A percentile compares a stretch with the other conserved stretches of the same genome.
Conservation (phyloP, 37 sponge, comb jelly and placozoan genomes). For the Eunapius fragilis region DNA sequence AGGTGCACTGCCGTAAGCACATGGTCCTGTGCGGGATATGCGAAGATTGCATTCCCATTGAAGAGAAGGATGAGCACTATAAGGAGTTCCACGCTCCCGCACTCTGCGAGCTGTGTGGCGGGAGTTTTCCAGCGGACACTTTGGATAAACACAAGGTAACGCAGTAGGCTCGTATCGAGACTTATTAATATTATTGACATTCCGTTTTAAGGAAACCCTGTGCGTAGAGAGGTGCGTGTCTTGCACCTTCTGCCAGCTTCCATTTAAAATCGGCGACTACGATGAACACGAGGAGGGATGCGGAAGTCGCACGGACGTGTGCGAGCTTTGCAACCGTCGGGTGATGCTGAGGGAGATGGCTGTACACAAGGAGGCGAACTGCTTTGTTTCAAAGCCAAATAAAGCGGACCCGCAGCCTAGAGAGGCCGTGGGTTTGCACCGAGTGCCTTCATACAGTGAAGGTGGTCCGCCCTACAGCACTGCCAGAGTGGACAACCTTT, state of each 20-base stretch:
- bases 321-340: slow-evolving; percentile 51
- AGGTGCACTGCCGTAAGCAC: slow-evolving; percentile 50
- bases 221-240: slow-evolving; percentile 37
- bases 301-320: slow-evolving; percentile 78
- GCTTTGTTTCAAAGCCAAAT: slow-evolving; percentile 14
- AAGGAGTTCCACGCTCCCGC: slow-evolving; percentile 57
- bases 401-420: background rate
- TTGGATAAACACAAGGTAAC: slow-evolving; percentile 71
- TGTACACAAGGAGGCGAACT: slow-evolving; percentile 39
- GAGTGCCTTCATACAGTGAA: background rate
- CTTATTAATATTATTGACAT: background rate
- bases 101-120: slow-evolving; percentile 56
- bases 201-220: slow-evolving; percentile 25
- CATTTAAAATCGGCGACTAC: slow-evolving; percentile 36
- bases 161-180: background rate
- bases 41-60: slow-evolving; percentile 49
- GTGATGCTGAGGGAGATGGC: slow-evolving; percentile 77
- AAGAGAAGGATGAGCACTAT: slow-evolving; percentile 57
- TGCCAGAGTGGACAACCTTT: background rate
- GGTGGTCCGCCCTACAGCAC: too few relatives aligned
- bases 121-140: slow-evolving; percentile 11
- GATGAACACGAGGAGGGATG: slow-evolving; percentile 58
- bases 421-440: background rate
- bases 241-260: slow-evolving; percentile 72
- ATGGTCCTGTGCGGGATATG: slow-evolving; percentile 56